Evolutionary conservation across 2,113 vertebrate species (phyloP).

Genomic region (Myotis lucifugus): DNA sequence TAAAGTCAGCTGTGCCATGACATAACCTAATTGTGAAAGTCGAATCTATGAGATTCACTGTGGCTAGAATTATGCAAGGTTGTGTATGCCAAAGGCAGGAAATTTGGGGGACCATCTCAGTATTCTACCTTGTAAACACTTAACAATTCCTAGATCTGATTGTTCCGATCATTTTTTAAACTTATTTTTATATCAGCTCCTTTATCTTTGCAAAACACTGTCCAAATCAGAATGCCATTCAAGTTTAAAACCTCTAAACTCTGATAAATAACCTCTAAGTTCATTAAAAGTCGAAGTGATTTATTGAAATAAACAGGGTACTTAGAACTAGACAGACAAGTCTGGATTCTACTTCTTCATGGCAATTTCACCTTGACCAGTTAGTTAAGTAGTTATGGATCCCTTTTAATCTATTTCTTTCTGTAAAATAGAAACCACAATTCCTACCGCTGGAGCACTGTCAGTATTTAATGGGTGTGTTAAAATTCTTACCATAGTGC

Average conservation of each 20-base stretch:
- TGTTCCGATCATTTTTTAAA: background rate
- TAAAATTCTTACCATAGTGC: background rate
- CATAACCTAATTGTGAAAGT: background rate
- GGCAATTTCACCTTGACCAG: background rate
- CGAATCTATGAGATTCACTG: background rate
- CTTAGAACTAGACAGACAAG: background rate
- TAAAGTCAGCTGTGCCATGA: background rate
- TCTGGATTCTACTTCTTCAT: background rate
- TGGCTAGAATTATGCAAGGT: background rate
- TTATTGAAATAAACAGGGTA: background rate
- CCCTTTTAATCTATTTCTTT: background rate
- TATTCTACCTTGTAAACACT: background rate
- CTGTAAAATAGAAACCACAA: background rate
- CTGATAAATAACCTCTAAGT: background rate
- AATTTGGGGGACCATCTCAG: background rate
- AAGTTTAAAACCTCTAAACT: slow-evolving; percentile 14
- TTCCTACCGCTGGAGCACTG: background rate
- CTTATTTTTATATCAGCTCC: background rate
- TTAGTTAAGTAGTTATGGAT: background rate
- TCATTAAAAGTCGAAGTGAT: background rate
- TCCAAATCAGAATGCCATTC: background rate
- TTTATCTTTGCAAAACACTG: slow-evolving; percentile 5
- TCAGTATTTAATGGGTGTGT: background rate
- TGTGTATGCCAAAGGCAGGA: background rate
- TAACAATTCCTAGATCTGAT: background rate